A percentile compares a stretch with the other conserved stretches of the same genome.
Conservation (phyloP, 2,888 invertebrate species). For the Philonicus albiceps region DNA sequence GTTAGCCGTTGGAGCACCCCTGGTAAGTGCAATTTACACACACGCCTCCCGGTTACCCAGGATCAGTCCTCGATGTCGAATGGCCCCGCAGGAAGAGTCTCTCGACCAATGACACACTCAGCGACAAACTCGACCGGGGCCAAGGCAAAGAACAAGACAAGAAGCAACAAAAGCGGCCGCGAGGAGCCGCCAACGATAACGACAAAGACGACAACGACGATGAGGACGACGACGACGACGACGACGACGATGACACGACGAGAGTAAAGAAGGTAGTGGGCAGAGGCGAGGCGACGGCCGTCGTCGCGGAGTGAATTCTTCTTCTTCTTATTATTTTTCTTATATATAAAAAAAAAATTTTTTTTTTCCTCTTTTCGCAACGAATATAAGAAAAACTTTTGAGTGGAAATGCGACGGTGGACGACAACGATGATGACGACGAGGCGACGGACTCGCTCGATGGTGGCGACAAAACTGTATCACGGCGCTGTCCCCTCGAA, state of each 20-base stretch:
- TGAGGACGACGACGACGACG: neutral
- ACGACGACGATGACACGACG: neutral
- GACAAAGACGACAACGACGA: neutral
- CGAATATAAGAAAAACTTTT: neutral
- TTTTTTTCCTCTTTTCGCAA: neutral
- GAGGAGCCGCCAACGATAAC: neutral
- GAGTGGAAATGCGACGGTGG: constrained; percentile 27
- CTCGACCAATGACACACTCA: constrained; percentile 47
- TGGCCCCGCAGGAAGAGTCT: constrained; percentile 37
- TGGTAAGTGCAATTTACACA: constrained; percentile 36
- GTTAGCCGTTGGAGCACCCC: constrained; percentile 28
- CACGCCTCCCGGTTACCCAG: constrained; percentile 38
- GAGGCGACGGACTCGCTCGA: neutral
- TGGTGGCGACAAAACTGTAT: constrained; percentile 40
- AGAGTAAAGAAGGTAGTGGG: neutral
- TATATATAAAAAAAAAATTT: too few species aligned
- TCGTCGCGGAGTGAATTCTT: neutral
- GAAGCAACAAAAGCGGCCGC: neutral
- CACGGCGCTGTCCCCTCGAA: constrained; percentile 47
- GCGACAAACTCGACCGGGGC: constrained; percentile 45
- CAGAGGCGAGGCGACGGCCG: neutral
- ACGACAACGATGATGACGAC: too few species aligned
- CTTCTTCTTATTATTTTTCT: neutral
- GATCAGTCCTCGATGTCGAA: constrained; percentile 31
- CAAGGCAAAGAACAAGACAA: constrained; percentile 11